Conservation (phyloP, 1,140 invertebrate species). For the Idris sp. region DNA sequence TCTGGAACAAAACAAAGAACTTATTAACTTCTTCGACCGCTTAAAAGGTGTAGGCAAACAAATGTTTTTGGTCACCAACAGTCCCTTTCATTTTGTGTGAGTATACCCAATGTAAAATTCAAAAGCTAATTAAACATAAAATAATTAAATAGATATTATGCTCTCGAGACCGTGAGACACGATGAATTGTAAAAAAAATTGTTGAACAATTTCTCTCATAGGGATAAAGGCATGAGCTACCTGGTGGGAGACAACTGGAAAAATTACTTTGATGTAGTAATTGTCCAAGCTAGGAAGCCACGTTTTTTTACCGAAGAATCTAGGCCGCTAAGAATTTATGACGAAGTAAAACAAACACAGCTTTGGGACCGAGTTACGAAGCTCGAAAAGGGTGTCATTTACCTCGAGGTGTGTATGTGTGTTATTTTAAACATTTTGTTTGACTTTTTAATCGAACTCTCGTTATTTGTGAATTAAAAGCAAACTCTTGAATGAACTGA, state of each 20-base stretch:
- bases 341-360: conserved; percentile 87
- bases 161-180: too few species aligned
- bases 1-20: conserved; percentile 86
- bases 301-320: conserved; percentile 96
- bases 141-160: too few species aligned
- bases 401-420: conserved; percentile 87
- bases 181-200: too few species aligned
- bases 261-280: conserved; percentile 95
- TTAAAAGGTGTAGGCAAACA: conserved; percentile 88
- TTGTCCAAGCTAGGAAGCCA: conserved; percentile 96
- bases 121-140: too few species aligned
- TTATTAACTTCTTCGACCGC: conserved; percentile 87
- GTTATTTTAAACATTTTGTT: conserved; percentile 33
- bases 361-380: conserved; percentile 94
- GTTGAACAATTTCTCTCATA: conserved; percentile 66
- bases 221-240: conserved; percentile 94
- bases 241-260: conserved; percentile 94
- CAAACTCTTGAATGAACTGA: conserved; percentile 17
- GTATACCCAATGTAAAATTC: too few species aligned
- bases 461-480: conserved; percentile 37
- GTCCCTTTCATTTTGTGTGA: conserved; percentile 98
- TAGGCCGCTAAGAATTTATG: conserved; percentile 92
- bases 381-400: conserved; percentile 92
- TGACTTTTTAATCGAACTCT: conserved; percentile 48
- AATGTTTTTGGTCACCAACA: conserved; percentile 97